A percentile compares a stretch with the other conserved stretches of the same genome.
Evolutionary conservation across 1,140 invertebrate genomes (phyloP).

Genomic region (Danaus plexippus): DNA sequence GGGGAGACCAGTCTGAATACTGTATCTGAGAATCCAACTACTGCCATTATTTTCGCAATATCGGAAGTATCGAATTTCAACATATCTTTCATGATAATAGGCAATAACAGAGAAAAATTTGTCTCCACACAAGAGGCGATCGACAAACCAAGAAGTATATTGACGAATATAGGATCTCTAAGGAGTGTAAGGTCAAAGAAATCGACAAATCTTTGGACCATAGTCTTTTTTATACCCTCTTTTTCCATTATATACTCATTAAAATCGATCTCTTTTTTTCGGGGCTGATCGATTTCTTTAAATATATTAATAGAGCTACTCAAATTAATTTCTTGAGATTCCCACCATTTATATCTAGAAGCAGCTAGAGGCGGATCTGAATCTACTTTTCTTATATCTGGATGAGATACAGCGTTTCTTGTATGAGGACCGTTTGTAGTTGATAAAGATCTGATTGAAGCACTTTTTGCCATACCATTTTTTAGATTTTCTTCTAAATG

Average conservation of each 20-base stretch:
- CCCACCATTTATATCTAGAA: constrained; percentile 61
- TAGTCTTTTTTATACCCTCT: constrained; percentile 23
- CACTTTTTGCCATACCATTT: background rate
- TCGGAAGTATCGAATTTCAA: constrained; percentile 69
- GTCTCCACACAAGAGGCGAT: constrained; percentile 78
- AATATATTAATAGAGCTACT: constrained; percentile 64
- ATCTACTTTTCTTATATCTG: constrained; percentile 46
- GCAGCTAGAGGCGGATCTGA: constrained; percentile 36
- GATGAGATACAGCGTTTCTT: constrained; percentile 56
- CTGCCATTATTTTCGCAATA: constrained; percentile 75
- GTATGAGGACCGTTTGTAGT: constrained; percentile 4
- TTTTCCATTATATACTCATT: constrained; percentile 19
- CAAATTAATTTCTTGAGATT: constrained; percentile 66
- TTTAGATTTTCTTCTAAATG: constrained; percentile 35
- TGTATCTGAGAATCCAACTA: constrained; percentile 74
- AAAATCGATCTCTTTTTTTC: constrained; percentile 26
- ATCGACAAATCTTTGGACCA: constrained; percentile 36
- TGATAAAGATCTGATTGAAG: too few relatives aligned
- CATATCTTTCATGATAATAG: constrained; percentile 77
- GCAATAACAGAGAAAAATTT: constrained; percentile 77
- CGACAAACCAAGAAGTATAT: constrained; percentile 78
- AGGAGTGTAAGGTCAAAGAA: constrained; percentile 63
- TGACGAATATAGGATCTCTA: constrained; percentile 68
- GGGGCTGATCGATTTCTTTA: constrained; percentile 35
- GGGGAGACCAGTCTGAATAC: constrained; percentile 74